Conservation (phyloP, 2,797 vertebrate species). For the Pseudochirops cupreus region DNA sequence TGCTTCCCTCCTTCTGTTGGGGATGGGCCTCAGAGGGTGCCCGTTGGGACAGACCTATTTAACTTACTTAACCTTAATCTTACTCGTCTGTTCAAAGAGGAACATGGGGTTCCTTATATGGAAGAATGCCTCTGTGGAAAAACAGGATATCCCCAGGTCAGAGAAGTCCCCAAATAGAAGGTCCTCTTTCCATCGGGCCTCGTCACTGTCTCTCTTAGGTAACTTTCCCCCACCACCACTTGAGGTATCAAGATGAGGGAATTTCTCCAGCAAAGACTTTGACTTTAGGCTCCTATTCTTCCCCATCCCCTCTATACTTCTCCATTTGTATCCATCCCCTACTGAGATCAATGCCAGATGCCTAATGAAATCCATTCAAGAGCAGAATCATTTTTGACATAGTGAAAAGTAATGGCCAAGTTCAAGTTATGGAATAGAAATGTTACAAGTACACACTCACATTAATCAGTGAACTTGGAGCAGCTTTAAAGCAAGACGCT, state of each 20-base stretch:
- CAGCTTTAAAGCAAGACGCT: neutral
- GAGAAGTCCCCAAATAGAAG: constrained; percentile 54
- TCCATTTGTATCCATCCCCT: neutral
- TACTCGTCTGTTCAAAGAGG: neutral
- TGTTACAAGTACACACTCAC: neutral
- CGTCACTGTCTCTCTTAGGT: constrained; percentile 13
- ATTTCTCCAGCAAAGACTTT: constrained; percentile 18
- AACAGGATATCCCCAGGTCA: constrained; percentile 60
- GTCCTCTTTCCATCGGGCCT: constrained; percentile 47
- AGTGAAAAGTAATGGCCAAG: neutral
- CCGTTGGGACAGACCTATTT: neutral
- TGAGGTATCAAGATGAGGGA: neutral
- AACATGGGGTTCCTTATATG: constrained; percentile 9
- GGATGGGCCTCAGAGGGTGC: neutral
- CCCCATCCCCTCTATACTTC: neutral
- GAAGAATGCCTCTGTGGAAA: constrained; percentile 46
- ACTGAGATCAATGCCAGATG: neutral
- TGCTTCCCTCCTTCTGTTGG: neutral
- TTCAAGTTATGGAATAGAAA: neutral
- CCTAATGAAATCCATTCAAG: neutral
- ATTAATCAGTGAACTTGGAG: neutral
- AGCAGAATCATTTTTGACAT: neutral
- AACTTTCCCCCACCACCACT: neutral
- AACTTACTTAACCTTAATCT: neutral
- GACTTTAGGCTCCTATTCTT: neutral